Evolutionary conservation across 2,797 vertebrate species (phyloP).

Genomic region (Coilia nasus): DNA sequence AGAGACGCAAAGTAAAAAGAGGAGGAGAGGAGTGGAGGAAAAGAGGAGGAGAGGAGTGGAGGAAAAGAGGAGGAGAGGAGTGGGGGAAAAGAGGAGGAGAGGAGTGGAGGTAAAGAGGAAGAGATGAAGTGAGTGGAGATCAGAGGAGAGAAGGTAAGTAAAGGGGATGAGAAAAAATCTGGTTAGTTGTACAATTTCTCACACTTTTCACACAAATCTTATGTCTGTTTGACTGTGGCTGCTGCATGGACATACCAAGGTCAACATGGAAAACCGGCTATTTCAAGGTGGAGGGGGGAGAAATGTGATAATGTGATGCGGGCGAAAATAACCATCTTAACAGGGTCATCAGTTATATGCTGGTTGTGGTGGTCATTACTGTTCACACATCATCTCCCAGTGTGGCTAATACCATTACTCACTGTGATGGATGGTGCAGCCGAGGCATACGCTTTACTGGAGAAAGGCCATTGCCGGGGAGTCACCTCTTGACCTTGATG

Average conservation of each 20-base stretch:
- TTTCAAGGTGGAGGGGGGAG: neutral
- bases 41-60: neutral
- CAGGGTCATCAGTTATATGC: neutral
- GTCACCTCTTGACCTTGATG: too few species aligned
- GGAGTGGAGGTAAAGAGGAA: neutral
- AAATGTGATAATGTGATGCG: neutral
- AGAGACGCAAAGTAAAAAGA: neutral
- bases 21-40: too few species aligned
- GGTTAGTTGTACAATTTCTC: neutral
- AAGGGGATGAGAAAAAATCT: neutral
- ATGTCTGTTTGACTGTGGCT: neutral
- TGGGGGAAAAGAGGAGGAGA: neutral
- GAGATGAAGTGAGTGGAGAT: neutral
- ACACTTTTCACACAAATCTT: neutral
- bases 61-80: neutral
- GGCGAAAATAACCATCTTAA: neutral
- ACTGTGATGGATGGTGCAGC: neutral
- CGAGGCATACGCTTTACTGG: too few species aligned
- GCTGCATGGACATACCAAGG: neutral
- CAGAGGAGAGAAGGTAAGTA: neutral
- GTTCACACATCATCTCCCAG: neutral
- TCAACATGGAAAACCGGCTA: neutral
- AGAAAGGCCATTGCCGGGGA: too few species aligned
- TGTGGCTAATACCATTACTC: neutral
- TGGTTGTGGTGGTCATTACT: neutral